These are phyloP conservation scores for Aythya baeri DNA, from an alignment of 2,113 vertebrate species.

Conservation along the genomic window DNA sequence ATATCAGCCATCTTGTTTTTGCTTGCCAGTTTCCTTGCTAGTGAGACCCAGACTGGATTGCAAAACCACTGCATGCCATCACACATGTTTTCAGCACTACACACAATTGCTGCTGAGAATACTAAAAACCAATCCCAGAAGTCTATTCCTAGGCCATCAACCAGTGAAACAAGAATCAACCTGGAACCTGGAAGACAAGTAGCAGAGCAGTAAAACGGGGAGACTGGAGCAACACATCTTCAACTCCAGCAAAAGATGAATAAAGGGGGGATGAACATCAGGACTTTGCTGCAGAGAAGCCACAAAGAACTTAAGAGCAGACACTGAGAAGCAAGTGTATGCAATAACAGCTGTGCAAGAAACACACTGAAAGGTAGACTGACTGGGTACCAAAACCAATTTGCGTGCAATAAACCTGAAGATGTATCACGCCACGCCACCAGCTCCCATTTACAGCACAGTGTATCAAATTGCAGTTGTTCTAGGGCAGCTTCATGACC, in stretches of 20 bases:
- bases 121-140: neutral
- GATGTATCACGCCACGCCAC: rapidly evolving
- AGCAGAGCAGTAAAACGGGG: neutral
- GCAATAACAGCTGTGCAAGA: neutral
- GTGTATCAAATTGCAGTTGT: no score
- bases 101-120: neutral
- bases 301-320: neutral
- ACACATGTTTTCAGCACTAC: neutral
- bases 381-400: neutral
- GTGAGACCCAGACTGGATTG: neutral
- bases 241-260: no score
- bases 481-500: neutral
- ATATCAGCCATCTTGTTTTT: neutral
- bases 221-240: neutral
- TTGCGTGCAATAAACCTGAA: neutral
- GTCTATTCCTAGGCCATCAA: neutral
- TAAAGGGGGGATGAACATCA: neutral
- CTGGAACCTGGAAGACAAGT: neutral
- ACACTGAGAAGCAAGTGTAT: rapidly evolving
- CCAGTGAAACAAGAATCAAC: neutral
- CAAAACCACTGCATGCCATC: neutral
- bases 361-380: neutral
- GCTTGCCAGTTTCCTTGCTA: no score
- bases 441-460: neutral
- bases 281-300: neutral